Conservation (phyloP, 2,888 invertebrate species). For the Cetonia aurata region DNA sequence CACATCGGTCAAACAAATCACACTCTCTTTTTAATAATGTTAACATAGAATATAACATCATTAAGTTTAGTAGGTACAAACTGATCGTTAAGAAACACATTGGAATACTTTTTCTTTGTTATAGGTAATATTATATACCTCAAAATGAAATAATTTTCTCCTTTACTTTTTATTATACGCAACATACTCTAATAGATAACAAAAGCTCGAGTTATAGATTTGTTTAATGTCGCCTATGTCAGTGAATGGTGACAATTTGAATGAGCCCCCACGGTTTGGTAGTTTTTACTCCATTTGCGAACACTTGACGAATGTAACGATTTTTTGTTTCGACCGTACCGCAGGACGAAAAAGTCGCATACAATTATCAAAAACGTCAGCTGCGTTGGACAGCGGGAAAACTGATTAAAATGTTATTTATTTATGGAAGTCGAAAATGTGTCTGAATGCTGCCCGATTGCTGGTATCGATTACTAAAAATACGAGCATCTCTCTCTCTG, state of each 20-base stretch:
- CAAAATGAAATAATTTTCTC: too few species aligned
- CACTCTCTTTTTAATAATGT: too few species aligned
- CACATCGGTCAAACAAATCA: too few species aligned
- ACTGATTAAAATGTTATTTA: constrained; percentile 41
- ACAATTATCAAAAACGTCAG: constrained; percentile 36
- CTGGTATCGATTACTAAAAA: constrained; percentile 36
- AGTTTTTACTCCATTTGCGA: constrained; percentile 25
- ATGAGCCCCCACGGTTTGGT: constrained; percentile 5
- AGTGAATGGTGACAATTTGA: constrained; percentile 6
- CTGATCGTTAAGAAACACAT: too few species aligned
- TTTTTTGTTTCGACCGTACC: constrained; percentile 28
- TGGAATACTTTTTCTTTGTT: too few species aligned
- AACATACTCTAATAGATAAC: too few species aligned
- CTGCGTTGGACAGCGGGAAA: constrained; percentile 33
- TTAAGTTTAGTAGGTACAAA: too few species aligned
- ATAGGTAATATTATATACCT: too few species aligned
- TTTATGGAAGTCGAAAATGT: constrained; percentile 34
- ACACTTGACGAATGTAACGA: constrained; percentile 32
- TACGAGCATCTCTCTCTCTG: not conserved
- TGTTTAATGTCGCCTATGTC: not conserved
- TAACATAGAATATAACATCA: too few species aligned
- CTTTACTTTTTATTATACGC: too few species aligned
- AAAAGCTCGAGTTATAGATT: not conserved
- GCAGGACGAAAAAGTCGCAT: constrained; percentile 30
- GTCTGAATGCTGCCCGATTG: constrained; percentile 3